Conservation (phyloP, 2,888 invertebrate genomes). For the Ceraclea dissimilis region DNA sequence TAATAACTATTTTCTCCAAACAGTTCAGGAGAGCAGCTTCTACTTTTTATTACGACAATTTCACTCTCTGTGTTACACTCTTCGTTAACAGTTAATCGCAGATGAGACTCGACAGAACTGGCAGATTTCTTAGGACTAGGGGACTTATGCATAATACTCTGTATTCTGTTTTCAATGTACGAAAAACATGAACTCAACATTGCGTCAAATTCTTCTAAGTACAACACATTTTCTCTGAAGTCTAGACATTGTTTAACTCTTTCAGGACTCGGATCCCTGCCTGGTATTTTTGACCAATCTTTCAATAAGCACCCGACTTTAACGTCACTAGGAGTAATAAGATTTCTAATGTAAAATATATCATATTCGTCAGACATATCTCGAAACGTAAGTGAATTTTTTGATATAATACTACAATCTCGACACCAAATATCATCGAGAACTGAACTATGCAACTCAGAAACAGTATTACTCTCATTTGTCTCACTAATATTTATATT, state of each 20-base stretch:
- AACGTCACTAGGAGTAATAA: conserved; percentile 39
- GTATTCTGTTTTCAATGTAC: conserved; percentile 5
- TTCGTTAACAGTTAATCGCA: background rate
- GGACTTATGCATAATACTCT: background rate
- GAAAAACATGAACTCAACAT: conserved; percentile 36
- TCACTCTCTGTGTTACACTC: background rate
- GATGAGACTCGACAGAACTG: background rate
- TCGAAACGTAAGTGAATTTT: conserved; percentile 12
- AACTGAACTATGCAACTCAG: background rate
- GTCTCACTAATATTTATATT: conserved; percentile 17
- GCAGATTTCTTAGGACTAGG: conserved; percentile 1
- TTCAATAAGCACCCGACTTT: conserved; percentile 48
- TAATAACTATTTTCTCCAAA: conserved; percentile 40
- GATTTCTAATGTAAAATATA: conserved; percentile 41
- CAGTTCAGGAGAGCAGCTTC: conserved; percentile 42
- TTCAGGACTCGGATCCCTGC: conserved; percentile 52
- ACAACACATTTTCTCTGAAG: conserved; percentile 34
- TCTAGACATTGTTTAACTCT: conserved; percentile 29
- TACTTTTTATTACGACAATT: conserved; percentile 19
- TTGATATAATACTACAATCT: conserved; percentile 13
- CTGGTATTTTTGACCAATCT: conserved; percentile 56
- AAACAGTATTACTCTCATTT: background rate
- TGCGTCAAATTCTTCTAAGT: conserved; percentile 36
- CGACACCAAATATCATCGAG: conserved; percentile 20
- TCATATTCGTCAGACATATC: conserved; percentile 30